These are phyloP conservation scores for Hemicordylus capensis DNA, from an alignment of 2,113 vertebrate genomes.

Conservation along the genomic window DNA sequence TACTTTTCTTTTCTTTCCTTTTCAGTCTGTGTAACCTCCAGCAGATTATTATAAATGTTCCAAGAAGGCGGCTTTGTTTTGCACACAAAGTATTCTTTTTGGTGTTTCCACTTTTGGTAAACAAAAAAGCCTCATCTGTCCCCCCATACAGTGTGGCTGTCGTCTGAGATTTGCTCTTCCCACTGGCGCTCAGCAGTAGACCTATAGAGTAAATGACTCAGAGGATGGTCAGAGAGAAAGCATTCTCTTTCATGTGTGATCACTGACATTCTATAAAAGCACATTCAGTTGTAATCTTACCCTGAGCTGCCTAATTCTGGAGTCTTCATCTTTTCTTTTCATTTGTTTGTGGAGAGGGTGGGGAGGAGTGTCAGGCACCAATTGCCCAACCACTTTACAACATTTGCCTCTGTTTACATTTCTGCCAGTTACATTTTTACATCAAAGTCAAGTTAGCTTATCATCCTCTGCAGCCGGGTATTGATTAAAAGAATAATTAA, in stretches of 20 bases:
- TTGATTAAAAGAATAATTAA: constrained; percentile 35
- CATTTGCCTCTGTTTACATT: not conserved
- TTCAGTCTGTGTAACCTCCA: not conserved
- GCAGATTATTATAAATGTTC: not conserved
- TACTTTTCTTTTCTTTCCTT: not conserved
- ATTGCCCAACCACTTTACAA: constrained; percentile 9
- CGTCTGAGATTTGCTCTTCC: not conserved
- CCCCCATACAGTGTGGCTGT: constrained; percentile 27
- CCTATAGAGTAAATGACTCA: constrained; percentile 24
- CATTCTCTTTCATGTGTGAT: constrained; percentile 3
- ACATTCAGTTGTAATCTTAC: constrained; percentile 9
- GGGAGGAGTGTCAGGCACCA: constrained; percentile 44
- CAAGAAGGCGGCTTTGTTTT: constrained; percentile 7
- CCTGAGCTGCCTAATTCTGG: constrained; percentile 7
- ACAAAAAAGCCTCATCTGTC: not conserved
- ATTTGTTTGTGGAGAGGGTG: not conserved
- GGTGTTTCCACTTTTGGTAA: not conserved
- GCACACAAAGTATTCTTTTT: not conserved
- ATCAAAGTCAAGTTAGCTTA: constrained; percentile 44
- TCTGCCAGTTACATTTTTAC: constrained; percentile 11
- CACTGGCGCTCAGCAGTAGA: not conserved
- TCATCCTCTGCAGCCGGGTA: constrained; percentile 44
- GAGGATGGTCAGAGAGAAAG: not conserved
- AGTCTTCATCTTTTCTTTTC: not conserved
- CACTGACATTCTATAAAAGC: constrained; percentile 31